Percentiles rank a stretch among this genome's conserved stretches.
phyloP scores from a whole-genome alignment of 2,113 vertebrate genomes.

The Parus major region DNA sequence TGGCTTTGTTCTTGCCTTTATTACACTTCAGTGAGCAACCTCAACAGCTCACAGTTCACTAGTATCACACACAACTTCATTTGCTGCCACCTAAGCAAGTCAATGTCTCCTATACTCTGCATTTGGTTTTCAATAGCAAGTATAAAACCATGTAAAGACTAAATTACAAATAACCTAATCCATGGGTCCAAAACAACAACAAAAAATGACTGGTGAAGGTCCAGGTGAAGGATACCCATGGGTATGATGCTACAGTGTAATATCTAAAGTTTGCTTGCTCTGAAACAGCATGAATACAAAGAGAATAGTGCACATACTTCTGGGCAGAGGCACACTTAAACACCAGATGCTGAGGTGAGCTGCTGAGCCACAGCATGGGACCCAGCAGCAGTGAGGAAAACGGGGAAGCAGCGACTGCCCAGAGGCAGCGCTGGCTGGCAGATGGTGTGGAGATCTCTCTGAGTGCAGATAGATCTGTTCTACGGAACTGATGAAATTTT shows the following conservation, averaged over 20 bases:
- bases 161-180: not conserved
- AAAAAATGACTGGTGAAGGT: not conserved
- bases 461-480: not conserved
- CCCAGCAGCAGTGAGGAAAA: not conserved
- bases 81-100: not conserved
- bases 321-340: not conserved
- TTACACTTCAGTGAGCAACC: not conserved
- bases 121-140: not conserved
- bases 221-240: too few relatives aligned
- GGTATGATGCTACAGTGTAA: not conserved
- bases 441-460: not conserved
- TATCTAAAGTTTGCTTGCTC: not conserved
- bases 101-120: not conserved
- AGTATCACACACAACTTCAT: not conserved
- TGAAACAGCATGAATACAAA: not conserved
- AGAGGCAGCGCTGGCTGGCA: not conserved
- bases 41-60: not conserved
- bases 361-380: not conserved
- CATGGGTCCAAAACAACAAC: not conserved
- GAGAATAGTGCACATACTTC: not conserved
- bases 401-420: rapidly evolving
- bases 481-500: not conserved
- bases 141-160: not conserved
- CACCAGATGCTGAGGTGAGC: not conserved
- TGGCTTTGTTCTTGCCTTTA: not conserved